Base-by-base conservation (phyloP, 2,888 invertebrate species). In the Epicampocera succincta region DNA sequence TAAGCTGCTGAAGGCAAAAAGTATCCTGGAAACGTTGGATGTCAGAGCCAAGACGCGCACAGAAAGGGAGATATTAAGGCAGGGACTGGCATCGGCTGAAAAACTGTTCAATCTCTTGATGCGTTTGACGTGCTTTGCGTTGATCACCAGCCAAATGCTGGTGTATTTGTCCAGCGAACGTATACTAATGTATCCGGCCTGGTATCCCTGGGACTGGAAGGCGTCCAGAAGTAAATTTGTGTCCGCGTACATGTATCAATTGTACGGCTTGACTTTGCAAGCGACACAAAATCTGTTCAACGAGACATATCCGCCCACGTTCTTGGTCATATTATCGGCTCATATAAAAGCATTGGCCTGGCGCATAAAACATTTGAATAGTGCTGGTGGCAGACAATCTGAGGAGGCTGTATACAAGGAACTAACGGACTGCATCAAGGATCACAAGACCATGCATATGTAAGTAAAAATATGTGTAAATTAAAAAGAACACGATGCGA, bases 161-260 rank as follows among this genome's bases (percentile, higher is more conserved):
- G 85, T 85, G 0, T 84, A 84, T 71, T 48, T 81, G 38, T 75
- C 86, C 0, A 72, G 54, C 0, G 86, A 85, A 5, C 76, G 80
- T 0, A 74, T 61, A 0, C 52, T 89, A 4, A 83, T 87, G 76
- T 87, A 86, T 75, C 85, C 87, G 0, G 77, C 84, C 3, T 90
- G 88, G 89, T 84, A 86, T 58, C 90, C 90, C 0, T 87, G 90
- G 85, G 77, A 90, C 56, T 90, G 85, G 85, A 75, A 74, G 52
- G 69, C 84, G 21, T 86, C 87, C 5, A 69, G 69, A 2, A 11
- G 40, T 0, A 81, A 85, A 46, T 87, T 84, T 65, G n/a, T 85
- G 0, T 56, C 84, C 17, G 85, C 84, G 0, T 80, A 85, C 60
- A 63, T 46, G 0, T 87, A 84, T 17, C 86, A 88, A 56, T 12